Evolutionary conservation across 2,888 invertebrate species (phyloP).

Genomic region (Epinotia brunnichana): DNA sequence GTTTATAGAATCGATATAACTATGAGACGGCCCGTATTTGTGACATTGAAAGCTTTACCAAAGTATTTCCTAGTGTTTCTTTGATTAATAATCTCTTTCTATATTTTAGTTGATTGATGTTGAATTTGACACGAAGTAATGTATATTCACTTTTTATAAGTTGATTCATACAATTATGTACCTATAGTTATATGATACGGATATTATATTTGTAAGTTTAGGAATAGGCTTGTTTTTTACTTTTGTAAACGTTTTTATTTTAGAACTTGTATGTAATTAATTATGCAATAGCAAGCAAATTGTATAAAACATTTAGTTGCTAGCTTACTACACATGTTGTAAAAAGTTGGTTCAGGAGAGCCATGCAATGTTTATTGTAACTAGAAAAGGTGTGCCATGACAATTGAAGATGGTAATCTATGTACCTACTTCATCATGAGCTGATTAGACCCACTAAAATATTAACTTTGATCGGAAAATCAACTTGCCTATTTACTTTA

Average conservation of each 20-base stretch:
- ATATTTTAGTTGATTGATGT: background rate
- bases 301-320: background rate
- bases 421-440: background rate
- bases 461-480: background rate
- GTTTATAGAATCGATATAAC: background rate
- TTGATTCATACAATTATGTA: background rate
- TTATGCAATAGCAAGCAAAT: constrained; percentile 1
- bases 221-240: constrained; percentile 25
- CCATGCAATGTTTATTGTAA: background rate
- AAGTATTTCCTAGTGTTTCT: constrained; percentile 20
- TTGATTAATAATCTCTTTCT: constrained; percentile 7
- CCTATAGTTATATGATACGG: constrained; percentile 13
- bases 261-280: constrained; percentile 12
- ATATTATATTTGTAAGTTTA: constrained; percentile 24
- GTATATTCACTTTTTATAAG: constrained; percentile 3
- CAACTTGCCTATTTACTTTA: background rate
- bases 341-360: background rate
- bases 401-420: background rate
- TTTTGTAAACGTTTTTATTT: constrained; percentile 27
- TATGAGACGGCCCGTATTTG: background rate
- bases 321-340: background rate
- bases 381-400: background rate
- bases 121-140: constrained; percentile 1
- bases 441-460: background rate
- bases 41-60: constrained; percentile 12